Percentiles rank a stretch among this genome's conserved stretches.
These are phyloP conservation scores for Lampris megalopsis DNA, from an alignment of 2,113 vertebrate species.

Conservation along the genomic window DNA sequence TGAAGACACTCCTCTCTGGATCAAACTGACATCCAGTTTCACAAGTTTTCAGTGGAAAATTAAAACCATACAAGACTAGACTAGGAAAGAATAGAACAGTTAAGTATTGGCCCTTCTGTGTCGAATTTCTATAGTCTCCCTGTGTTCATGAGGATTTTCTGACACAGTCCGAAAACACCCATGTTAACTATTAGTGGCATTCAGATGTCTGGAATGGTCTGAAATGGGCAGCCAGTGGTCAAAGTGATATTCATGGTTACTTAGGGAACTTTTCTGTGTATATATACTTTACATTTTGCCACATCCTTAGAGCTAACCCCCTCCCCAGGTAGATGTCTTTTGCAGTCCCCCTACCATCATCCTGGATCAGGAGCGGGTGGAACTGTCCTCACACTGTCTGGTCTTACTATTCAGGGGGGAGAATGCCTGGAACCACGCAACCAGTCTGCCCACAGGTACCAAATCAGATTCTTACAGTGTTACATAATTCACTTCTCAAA, in stretches of 20 bases:
- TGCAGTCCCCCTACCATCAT: conserved; percentile 38
- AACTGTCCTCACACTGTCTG: conserved; percentile 60
- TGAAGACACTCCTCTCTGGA: not conserved
- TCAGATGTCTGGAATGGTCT: too few species aligned
- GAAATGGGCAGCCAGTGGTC: not conserved
- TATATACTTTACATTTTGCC: not conserved
- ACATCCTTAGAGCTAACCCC: conserved; percentile 8
- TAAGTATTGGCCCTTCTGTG: too few species aligned
- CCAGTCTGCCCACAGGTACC: conserved; percentile 78
- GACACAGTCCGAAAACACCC: too few species aligned
- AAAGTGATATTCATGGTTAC: not conserved
- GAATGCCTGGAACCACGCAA: conserved; percentile 71
- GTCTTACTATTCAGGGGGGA: conserved; percentile 81
- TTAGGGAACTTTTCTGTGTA: not conserved
- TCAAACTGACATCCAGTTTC: not conserved
- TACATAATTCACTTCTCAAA: not conserved
- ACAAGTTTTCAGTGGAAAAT: not conserved
- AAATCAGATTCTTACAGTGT: not conserved
- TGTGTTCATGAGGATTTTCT: too few species aligned
- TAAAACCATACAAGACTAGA: not conserved
- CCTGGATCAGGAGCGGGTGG: conserved; percentile 33
- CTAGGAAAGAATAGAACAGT: too few species aligned
- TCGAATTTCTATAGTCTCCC: too few species aligned
- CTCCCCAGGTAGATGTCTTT: conserved; percentile 48
- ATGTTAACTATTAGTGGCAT: too few species aligned